Conservation (phyloP, 2,113 vertebrate genomes). For the Myocastor coypus region DNA sequence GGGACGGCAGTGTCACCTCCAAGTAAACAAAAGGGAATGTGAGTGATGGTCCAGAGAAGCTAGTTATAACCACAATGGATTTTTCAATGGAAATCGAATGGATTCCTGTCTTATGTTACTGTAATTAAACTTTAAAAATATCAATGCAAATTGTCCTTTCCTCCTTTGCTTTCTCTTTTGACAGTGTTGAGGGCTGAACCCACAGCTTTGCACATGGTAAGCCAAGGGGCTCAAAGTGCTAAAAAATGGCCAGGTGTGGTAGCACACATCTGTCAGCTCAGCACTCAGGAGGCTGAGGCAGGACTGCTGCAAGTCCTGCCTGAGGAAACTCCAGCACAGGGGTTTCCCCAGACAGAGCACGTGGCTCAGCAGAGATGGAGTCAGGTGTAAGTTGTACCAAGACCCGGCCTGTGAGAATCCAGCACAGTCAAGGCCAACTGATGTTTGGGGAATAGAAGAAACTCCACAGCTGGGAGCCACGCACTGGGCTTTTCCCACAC, state of each 20-base stretch:
- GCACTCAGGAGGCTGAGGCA: not conserved
- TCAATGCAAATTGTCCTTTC: not conserved
- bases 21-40: not conserved
- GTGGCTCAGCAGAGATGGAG: not conserved
- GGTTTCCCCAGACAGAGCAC: not conserved
- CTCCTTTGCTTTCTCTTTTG: not conserved
- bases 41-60: not conserved
- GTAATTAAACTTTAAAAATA: conserved; percentile 19
- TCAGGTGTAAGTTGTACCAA: not conserved
- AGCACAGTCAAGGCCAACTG: conserved; percentile 54
- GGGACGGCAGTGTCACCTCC: not conserved
- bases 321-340: not conserved
- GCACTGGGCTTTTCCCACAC: conserved; percentile 68
- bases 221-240: not conserved
- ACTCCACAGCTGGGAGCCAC: conserved; percentile 35
- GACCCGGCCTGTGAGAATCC: not conserved
- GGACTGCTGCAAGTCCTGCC: not conserved
- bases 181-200: not conserved
- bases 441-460: conserved; percentile 30
- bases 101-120: not conserved
- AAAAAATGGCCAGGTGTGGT: not conserved
- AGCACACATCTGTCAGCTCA: not conserved
- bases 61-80: not conserved
- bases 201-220: not conserved
- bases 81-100: not conserved